A percentile compares a stretch with the other conserved stretches of the same genome.
These are phyloP conservation scores for Anorthoa munda DNA, from an alignment of 2,888 invertebrate species.

Conservation along the genomic window DNA sequence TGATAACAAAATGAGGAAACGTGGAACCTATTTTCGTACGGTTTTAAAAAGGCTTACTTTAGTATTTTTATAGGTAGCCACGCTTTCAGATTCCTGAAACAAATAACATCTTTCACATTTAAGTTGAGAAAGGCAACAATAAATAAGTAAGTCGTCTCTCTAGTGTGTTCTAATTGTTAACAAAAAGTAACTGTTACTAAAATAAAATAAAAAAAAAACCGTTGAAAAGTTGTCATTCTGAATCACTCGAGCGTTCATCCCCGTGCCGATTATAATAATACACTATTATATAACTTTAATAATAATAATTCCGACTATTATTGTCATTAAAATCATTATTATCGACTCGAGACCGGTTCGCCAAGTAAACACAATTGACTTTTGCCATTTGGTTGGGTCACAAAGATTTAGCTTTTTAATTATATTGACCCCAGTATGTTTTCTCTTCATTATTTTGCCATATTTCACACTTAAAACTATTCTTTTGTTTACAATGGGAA, in stretches of 20 bases:
- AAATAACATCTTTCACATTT: not conserved
- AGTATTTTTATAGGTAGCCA: not conserved
- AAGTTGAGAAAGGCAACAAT: not conserved
- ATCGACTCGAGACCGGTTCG: slow-evolving; percentile 75
- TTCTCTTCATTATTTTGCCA: slow-evolving; percentile 80
- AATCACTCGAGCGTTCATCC: slow-evolving; percentile 88
- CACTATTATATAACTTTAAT: slow-evolving; percentile 82
- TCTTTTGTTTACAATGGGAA: slow-evolving; percentile 48
- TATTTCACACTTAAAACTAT: slow-evolving; percentile 68
- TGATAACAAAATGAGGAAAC: not conserved
- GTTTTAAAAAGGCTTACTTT: not conserved
- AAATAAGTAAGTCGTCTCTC: slow-evolving; percentile 15
- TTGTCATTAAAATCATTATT: slow-evolving; percentile 87
- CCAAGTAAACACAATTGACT: slow-evolving; percentile 87
- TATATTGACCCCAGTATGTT: slow-evolving; percentile 86
- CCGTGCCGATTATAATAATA: slow-evolving; percentile 85
- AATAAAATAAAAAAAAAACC: slow-evolving; percentile 76
- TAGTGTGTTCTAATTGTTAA: slow-evolving; percentile 12
- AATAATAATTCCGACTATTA: slow-evolving; percentile 86
- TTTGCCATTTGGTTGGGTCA: slow-evolving; percentile 87
- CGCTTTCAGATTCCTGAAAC: not conserved
- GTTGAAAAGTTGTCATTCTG: slow-evolving; percentile 86
- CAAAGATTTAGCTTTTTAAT: slow-evolving; percentile 87
- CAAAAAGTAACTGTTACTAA: slow-evolving; percentile 70
- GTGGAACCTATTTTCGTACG: not conserved